Evolutionary conservation across 1,140 invertebrate species (phyloP), one percentile per base, ranked within the genome.

Genomic region (Dendrolimus kikuchii): DNA sequence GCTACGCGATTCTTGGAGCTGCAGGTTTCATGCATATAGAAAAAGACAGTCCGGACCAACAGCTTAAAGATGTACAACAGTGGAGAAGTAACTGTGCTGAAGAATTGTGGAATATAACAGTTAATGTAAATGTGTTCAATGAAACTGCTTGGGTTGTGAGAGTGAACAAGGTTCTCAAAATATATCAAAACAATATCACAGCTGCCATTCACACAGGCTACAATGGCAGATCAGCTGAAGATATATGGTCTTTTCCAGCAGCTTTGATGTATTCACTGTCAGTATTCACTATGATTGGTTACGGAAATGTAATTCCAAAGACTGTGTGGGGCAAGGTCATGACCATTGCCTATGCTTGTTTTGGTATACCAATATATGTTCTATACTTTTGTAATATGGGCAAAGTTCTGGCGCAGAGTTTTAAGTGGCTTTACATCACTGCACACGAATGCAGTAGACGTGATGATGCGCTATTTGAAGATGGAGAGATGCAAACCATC

Each of bases 1-100:
- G 95, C 45, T 99, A 99, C 77, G 95, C 98, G 2, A 94, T 99
- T 46, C 90, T 99, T 6, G 98, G 98, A 0, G 98, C 98, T 0
- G 93, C 98, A 37, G 92, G 95, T 40, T 99, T 99, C 78, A 94
- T 92, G 72, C 89, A 91, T 46, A 93, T 99, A 42, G 98, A 99
- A 81, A 91, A 91, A 1, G 88, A 92, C 55, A 90, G 90, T 37
- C 91, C 93, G 45, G 90, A 89, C 57, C 71, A 80, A 43, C 90
- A 90, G 62, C 84, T 89, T 38, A 79, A 72, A 0, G 71, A 88
- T 44, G 90, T 93, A 1, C 64, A 72, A 2, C 66, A 70, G 6
- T 68, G 88, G 55, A 81, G 92, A 5, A 78, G 87, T 38, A 82
- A 81, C 41, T 93, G 89, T 66, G 90, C 93, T 0, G 70, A 88